Evolutionary conservation across 2,888 invertebrate species (phyloP).

Genomic region (Eupithecia tripunctaria): DNA sequence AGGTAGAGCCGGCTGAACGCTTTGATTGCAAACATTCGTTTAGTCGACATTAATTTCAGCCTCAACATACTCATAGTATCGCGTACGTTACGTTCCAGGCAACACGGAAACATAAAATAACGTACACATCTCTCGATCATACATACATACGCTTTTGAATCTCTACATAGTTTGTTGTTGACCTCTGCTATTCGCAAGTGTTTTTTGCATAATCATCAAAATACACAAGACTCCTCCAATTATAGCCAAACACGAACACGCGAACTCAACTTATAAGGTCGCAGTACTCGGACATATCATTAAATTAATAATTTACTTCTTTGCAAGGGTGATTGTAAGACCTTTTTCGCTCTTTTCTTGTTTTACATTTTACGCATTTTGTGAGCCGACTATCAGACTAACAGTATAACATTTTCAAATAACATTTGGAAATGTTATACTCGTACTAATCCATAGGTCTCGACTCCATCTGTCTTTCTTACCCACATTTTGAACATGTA

Average conservation of each 20-base stretch:
- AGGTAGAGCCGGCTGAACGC: no score
- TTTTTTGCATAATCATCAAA: background rate
- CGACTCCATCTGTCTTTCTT: no score
- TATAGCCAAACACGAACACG: constrained; percentile 6
- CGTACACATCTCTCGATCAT: background rate
- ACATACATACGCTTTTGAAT: background rate
- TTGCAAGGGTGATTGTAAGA: background rate
- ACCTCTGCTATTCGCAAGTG: background rate
- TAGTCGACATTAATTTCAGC: background rate
- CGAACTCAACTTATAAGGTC: constrained; percentile 1
- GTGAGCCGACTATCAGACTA: no score
- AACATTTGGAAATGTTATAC: no score
- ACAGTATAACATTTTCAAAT: no score
- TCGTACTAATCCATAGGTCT: no score
- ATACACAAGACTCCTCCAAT: constrained; percentile 2
- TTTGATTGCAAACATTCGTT: no score
- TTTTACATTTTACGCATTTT: background rate
- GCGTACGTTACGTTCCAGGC: background rate
- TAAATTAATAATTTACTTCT: background rate
- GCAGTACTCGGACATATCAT: background rate
- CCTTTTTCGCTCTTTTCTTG: background rate
- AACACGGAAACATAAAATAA: constrained; percentile 1
- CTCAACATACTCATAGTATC: constrained; percentile 3
- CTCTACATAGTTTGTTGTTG: background rate
- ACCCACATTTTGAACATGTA: no score